A percentile compares a stretch with the other conserved stretches of the same genome.
Evolutionary conservation across 2,888 invertebrate genomes (phyloP).

Genomic region (Phania funesta): DNA sequence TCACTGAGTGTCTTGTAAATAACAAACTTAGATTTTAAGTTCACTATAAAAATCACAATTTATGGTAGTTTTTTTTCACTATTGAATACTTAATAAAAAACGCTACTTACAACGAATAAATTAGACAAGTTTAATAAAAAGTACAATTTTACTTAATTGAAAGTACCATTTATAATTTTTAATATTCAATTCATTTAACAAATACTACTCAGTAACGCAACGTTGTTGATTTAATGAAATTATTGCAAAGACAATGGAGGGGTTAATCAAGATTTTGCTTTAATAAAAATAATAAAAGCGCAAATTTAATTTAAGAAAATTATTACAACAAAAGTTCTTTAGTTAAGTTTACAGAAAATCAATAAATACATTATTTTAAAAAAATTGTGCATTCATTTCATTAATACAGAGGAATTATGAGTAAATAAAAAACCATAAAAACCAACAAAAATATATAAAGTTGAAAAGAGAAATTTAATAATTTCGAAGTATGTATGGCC

Average conservation of each 20-base stretch:
- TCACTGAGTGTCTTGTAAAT: too few species aligned
- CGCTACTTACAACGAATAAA: too few species aligned
- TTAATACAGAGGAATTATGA: conserved; percentile 24
- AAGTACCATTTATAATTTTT: too few species aligned
- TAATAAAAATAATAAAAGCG: conserved; percentile 8
- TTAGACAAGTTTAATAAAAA: too few species aligned
- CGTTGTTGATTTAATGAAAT: conserved; percentile 28
- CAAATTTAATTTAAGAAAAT: background rate
- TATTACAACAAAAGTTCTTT: background rate
- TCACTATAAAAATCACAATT: too few species aligned
- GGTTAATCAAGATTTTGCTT: conserved; percentile 1
- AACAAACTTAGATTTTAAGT: too few species aligned
- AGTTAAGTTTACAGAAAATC: background rate
- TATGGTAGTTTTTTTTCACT: too few species aligned
- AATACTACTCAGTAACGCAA: background rate
- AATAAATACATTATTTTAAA: conserved; percentile 13
- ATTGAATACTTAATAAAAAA: too few species aligned
- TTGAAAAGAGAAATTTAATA: background rate
- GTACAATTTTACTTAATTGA: too few species aligned
- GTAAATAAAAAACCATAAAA: conserved; percentile 18
- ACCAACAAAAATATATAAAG: conserved; percentile 16
- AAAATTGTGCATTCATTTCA: conserved; percentile 41
- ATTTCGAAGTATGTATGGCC: background rate
- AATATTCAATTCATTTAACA: too few species aligned
- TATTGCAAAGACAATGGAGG: conserved; percentile 32